Evolutionary conservation across 2,113 vertebrate genomes (phyloP).

Genomic region (Melanostigma gelatinosum): DNA sequence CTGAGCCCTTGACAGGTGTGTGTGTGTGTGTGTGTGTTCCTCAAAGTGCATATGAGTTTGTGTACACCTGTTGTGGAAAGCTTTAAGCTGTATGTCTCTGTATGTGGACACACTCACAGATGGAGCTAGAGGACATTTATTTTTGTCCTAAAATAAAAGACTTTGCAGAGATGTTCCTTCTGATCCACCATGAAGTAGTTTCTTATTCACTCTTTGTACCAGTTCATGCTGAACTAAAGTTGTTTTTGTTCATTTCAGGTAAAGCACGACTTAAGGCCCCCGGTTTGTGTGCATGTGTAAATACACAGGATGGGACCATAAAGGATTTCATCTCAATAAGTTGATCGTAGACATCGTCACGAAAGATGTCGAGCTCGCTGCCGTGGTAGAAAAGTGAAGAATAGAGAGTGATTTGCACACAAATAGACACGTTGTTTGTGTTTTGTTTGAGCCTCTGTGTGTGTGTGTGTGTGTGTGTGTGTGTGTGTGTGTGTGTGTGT

Average conservation of each 20-base stretch:
- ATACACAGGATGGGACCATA: no score
- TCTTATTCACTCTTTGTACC: no score
- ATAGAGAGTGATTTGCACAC: no score
- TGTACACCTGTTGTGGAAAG: not conserved
- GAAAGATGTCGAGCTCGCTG: no score
- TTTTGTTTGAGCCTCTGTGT: not conserved
- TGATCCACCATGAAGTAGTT: not conserved
- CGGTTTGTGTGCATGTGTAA: no score
- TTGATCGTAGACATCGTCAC: no score
- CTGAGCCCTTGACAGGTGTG: slow-evolving; percentile 60
- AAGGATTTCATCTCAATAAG: no score
- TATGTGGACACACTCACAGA: not conserved
- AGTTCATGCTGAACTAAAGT: not conserved
- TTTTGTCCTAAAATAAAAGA: not conserved
- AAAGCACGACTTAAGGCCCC: no score
- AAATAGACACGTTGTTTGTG: not conserved
- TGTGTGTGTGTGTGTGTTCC: slow-evolving; percentile 22
- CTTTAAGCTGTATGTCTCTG: not conserved
- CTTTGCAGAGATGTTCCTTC: not conserved
- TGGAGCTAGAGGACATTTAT: not conserved
- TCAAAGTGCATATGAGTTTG: not conserved
- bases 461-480: no score
- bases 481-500: no score
- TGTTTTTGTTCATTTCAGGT: not conserved
- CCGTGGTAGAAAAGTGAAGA: no score